Conservation (phyloP, 2,113 vertebrate genomes). For the Otolemur garnettii region DNA sequence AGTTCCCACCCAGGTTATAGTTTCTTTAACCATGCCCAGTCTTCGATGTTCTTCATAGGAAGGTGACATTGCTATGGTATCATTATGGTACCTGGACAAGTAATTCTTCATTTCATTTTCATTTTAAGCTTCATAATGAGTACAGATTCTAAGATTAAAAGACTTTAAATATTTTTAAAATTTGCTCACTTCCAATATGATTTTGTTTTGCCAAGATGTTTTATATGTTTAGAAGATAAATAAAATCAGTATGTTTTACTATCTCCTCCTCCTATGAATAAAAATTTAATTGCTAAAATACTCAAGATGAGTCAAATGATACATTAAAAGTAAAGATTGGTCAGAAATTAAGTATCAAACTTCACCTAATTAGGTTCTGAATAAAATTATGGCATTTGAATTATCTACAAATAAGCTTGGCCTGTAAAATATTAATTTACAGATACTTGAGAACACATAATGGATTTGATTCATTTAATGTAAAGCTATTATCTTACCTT, state of each 20-base stretch:
- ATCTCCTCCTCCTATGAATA: neutral
- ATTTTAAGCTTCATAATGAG: slow-evolving; percentile 31
- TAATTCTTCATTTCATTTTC: slow-evolving; percentile 32
- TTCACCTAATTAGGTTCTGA: slow-evolving; percentile 10
- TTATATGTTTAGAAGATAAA: slow-evolving; percentile 33
- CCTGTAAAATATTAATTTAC: slow-evolving; percentile 4
- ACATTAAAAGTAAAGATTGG: slow-evolving; percentile 3
- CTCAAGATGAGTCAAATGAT: slow-evolving; percentile 16
- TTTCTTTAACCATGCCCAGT: neutral
- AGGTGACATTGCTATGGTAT: neutral
- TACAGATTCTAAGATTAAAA: neutral
- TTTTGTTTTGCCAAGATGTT: slow-evolving; percentile 11
- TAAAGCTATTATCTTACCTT: neutral
- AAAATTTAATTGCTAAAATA: neutral
- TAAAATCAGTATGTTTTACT: slow-evolving; percentile 45
- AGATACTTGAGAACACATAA: neutral
- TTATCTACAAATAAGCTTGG: neutral
- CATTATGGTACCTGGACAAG: neutral
- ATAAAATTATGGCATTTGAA: slow-evolving; percentile 32
- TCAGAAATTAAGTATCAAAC: neutral
- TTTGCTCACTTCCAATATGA: slow-evolving; percentile 13
- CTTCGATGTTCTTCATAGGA: neutral
- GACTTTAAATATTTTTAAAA: slow-evolving; percentile 21
- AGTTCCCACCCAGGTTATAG: neutral
- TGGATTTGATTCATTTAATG: slow-evolving; percentile 12